phyloP scores from a whole-genome alignment of 2,797 vertebrate genomes.

The Coregonus sp. region DNA sequence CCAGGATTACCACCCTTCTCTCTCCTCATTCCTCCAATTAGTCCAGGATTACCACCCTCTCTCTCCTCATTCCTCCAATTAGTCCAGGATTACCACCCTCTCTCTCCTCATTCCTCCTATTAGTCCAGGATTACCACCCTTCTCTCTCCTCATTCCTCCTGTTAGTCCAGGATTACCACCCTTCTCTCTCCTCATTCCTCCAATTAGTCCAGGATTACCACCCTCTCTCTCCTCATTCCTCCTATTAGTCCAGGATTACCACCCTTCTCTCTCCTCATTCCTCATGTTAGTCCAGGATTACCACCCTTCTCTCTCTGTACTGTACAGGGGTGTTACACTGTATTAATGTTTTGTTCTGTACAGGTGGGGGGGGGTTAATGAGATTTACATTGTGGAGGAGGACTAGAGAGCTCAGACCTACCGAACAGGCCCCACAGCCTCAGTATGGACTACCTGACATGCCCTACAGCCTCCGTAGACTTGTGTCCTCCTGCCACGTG shows the following conservation, averaged over 20 bases:
- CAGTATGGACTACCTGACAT: no score
- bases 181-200: background rate
- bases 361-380: conserved; percentile 59
- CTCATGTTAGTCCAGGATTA: no score
- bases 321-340: background rate
- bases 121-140: no score
- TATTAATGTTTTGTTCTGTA: conserved; percentile 43
- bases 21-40: conserved; percentile 34
- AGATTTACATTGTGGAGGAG: conserved; percentile 34
- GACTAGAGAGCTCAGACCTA: background rate
- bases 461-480: no score
- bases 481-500: no score
- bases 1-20: background rate
- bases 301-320: no score
- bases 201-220: no score
- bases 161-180: conserved; percentile 70
- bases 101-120: background rate
- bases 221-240: background rate
- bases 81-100: conserved; percentile 57
- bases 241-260: background rate
- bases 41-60: no score
- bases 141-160: conserved; percentile 59
- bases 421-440: no score
- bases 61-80: conserved; percentile 42
- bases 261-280: background rate